Base-by-base conservation (phyloP, 1,140 invertebrate species). In the Camponotus vicinus region DNA sequence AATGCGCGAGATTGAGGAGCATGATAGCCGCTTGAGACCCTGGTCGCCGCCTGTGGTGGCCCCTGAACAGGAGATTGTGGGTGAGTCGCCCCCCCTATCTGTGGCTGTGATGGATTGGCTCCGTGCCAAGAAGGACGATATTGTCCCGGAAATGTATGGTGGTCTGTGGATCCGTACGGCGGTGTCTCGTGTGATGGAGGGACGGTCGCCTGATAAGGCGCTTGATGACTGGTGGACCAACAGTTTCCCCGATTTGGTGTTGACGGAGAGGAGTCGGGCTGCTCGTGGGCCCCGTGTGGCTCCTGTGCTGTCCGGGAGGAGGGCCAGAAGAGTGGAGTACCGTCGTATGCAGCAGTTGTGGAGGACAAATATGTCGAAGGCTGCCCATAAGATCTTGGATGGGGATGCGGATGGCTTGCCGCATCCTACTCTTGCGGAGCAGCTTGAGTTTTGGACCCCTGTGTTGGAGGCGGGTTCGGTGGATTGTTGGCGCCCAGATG, bases 301-400 rank as follows among this genome's bases (percentile, higher is more conserved):
- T 0, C 6, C 5, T 66, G 32, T n/a, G n/a, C n/a, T n/a, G n/a
- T 66, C 63, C 1, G 40, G 7, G 18, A 34, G 34, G 6, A 66
- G 6, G 15, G 34, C 63, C 0, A 37, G 63, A 6, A 11, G 85
- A 3, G 21, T 18, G 13, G 78, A 86, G 8, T 89, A 89, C 55
- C n/a, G n/a, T n/a, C 70, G 37, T 8, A 83, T 78, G 77, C 87
- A 86, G 34, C 15, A 13, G 1, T 13, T 83, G 0, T 86, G 64
- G 52, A 57, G 27, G 18, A 69, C 55, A 3, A n/a, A 78, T 15
- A 82, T 76, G 55, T 63, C 61, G 1, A 27, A 57, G 6, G 83
- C 87, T 0, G 87, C 83, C 0, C 34, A 15, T 6, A 66, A 73
- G n/a, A 63, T 88, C 1, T 45, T 88, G 49, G 67, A 88, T 37